Percentiles rank a stretch among this genome's conserved stretches.
Evolutionary conservation across 2,888 invertebrate genomes (phyloP).

Genomic region (Hyppa rectilinea): DNA sequence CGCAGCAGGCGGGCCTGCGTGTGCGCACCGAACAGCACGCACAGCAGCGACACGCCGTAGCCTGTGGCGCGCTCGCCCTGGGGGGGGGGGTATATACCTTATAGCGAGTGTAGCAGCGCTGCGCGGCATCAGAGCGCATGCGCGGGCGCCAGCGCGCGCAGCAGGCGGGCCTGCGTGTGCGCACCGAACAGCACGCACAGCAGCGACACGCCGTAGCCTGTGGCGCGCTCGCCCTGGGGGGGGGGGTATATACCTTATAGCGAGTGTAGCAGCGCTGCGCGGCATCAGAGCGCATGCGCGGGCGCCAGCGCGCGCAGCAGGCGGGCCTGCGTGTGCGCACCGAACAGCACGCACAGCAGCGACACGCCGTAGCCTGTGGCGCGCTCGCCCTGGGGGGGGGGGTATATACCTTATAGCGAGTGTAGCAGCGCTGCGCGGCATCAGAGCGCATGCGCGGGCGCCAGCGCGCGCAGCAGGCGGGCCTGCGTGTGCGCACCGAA

Average conservation of each 20-base stretch:
- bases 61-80: conserved; percentile 97
- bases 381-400: conserved; percentile 94
- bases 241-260: too few relatives aligned
- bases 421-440: too few relatives aligned
- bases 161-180: conserved; percentile 88
- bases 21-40: conserved; percentile 94
- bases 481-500: too few relatives aligned
- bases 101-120: too few relatives aligned
- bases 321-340: conserved; percentile 90
- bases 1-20: conserved; percentile 86
- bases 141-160: conserved; percentile 81
- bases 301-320: conserved; percentile 83
- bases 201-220: conserved; percentile 96
- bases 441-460: too few relatives aligned
- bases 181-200: conserved; percentile 95
- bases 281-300: conserved; percentile 62
- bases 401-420: too few relatives aligned
- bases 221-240: conserved; percentile 95
- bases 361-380: conserved; percentile 97
- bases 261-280: too few relatives aligned
- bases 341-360: conserved; percentile 95
- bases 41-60: conserved; percentile 95
- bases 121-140: conserved; percentile 62
- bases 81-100: too few relatives aligned
- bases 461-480: too few relatives aligned